Evolutionary conservation across 2,888 invertebrate species (phyloP).

Genomic region (Disparrhopalites patrizii): DNA sequence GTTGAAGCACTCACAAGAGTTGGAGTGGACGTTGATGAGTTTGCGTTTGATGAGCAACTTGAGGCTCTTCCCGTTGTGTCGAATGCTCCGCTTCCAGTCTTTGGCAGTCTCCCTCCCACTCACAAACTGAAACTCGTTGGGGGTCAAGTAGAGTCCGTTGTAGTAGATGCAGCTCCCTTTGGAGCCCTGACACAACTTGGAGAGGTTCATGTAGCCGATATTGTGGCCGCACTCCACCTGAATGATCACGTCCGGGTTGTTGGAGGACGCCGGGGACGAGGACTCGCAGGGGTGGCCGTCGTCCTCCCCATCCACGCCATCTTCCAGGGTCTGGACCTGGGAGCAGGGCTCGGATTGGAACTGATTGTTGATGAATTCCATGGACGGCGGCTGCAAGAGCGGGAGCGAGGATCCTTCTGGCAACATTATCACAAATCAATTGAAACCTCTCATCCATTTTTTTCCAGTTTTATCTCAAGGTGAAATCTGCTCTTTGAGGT

Average conservation of each 20-base stretch:
- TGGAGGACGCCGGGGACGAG: not conserved
- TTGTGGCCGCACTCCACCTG: slow-evolving; percentile 47
- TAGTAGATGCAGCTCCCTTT: slow-evolving; percentile 54
- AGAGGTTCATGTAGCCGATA: slow-evolving; percentile 50
- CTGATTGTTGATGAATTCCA: slow-evolving; percentile 29
- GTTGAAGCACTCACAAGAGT: slow-evolving; percentile 51
- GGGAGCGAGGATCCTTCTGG: slow-evolving; percentile 21
- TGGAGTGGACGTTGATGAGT: slow-evolving; percentile 52
- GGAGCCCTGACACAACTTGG: slow-evolving; percentile 53
- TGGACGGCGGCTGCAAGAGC: slow-evolving; percentile 23
- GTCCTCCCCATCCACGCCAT: no score
- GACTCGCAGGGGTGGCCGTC: not conserved
- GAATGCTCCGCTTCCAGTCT: slow-evolving; percentile 53
- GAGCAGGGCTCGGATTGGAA: slow-evolving; percentile 4
- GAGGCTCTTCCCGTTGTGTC: slow-evolving; percentile 54
- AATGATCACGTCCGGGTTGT: slow-evolving; percentile 15
- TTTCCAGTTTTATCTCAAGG: slow-evolving; percentile 26
- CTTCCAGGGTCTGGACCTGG: no score
- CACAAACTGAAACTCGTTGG: slow-evolving; percentile 55
- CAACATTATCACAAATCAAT: slow-evolving; percentile 17
- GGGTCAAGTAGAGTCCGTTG: slow-evolving; percentile 53
- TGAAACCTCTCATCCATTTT: slow-evolving; percentile 22
- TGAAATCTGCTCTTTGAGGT: slow-evolving; percentile 19
- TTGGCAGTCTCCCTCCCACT: slow-evolving; percentile 56
- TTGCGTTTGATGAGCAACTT: slow-evolving; percentile 54